Conservation (phyloP, 2,113 vertebrate species). For the Anhinga rufa region DNA sequence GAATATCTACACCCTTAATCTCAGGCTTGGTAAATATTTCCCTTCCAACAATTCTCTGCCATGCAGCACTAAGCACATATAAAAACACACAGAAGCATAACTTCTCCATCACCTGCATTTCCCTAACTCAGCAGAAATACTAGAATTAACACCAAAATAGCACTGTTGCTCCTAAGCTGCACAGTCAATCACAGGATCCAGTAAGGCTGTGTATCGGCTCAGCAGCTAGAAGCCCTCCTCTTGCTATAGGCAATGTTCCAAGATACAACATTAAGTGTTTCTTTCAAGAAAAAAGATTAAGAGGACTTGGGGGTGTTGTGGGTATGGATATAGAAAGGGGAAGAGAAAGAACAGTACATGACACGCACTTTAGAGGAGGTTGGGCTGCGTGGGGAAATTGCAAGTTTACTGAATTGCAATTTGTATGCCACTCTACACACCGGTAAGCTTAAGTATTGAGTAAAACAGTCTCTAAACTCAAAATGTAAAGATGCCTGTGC, state of each 20-base stretch:
- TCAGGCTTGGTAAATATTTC: background rate
- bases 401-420: background rate
- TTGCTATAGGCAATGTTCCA: background rate
- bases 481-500: background rate
- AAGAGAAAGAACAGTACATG: background rate
- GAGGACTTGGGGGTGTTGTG: background rate
- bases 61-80: rapidly evolving
- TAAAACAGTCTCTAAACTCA: background rate
- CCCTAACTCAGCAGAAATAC: background rate
- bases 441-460: background rate
- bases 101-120: background rate
- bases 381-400: background rate
- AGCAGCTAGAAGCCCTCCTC: background rate
- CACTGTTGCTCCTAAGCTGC: background rate
- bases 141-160: background rate
- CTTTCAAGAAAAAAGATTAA: background rate
- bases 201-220: background rate
- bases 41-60: background rate
- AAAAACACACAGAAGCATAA: background rate
- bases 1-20: background rate
- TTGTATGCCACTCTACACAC: background rate
- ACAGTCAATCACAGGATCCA: background rate
- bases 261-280: background rate
- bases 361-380: background rate
- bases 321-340: background rate